Evolutionary conservation across 1,140 invertebrate species (phyloP).

Genomic region (Cheumatopsyche charites): DNA sequence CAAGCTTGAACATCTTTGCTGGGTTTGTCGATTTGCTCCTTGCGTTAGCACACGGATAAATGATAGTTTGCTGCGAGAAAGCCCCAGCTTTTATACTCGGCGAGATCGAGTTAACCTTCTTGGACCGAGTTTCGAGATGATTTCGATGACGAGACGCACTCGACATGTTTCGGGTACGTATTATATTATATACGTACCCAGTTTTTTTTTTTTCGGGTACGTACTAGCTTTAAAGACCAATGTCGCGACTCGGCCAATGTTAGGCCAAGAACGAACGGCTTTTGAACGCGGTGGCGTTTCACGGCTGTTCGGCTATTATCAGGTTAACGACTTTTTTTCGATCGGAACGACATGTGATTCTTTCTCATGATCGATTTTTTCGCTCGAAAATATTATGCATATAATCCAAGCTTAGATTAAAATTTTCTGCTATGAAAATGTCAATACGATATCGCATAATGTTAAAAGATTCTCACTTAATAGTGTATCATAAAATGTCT

Average conservation of each 20-base stretch:
- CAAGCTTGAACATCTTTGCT: conserved; percentile 29
- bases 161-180: too few species aligned
- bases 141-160: background rate
- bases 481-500: too few species aligned
- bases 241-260: conserved; percentile 19
- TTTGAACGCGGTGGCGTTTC: conserved; percentile 4
- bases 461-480: too few species aligned
- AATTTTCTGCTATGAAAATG: too few species aligned
- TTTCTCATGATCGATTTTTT: too few species aligned
- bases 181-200: background rate
- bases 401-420: too few species aligned
- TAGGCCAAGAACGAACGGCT: conserved; percentile 17
- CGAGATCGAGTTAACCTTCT: background rate
- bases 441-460: too few species aligned
- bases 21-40: background rate
- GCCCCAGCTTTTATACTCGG: conserved; percentile 11
- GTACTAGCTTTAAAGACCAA: background rate
- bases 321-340: conserved; percentile 21
- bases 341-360: too few species aligned
- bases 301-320: conserved; percentile 18
- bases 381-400: too few species aligned
- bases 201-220: background rate
- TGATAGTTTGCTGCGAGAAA: conserved; percentile 6
- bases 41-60: conserved; percentile 1
- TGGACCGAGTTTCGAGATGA: background rate